Evolutionary conservation across 2,797 vertebrate species (phyloP), one percentile per base, ranked within the genome.

Genomic region (Tapirus indicus): DNA sequence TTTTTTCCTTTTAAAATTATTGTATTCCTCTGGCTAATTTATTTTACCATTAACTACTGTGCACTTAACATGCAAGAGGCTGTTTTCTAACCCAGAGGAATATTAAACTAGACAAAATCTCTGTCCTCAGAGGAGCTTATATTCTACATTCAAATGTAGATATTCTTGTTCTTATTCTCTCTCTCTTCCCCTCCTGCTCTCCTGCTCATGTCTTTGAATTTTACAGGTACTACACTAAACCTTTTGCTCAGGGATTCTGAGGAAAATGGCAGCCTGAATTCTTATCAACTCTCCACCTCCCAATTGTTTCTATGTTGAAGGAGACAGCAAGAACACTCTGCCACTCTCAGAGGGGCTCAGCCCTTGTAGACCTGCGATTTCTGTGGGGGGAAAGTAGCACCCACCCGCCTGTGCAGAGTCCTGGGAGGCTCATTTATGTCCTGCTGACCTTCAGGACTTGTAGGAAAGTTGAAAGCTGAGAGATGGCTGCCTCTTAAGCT

Each of bases 51-150:
- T 89, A 94, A 82, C 35, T 74, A 52, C 32, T 74, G 84, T 86
- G 27, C 8, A 32, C 58, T 88, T 72, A 38, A 29, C 56, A 75
- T 83, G 41, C 47, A 83, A 2, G 1, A 23, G 41, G 44, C 29
- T 71, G 32, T 58, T 95, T 83, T 41, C 25, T 74, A 93, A 62
- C 41, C 18, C 4, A 17, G 58, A 89, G 38, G 38, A 85, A 79
- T 56, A 72, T 64, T 69, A 82, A 96, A 86, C 35, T 20, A 96
- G 62, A 85, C 29, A 79, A 92, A 82, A 72, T 75, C 47, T 95
- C 41, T 66, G 5, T 84, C 41, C 27, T 21, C 14, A 72, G 62
- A 38, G 47, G 23, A 94, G 27, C 20, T 79, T 77, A 58, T 64
- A 5, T 52, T 94, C 49, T 86, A 92, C 7, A 80, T 80, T 54